Base-by-base conservation (phyloP, 2,888 invertebrate genomes). In the Frankliniella intonsa region DNA sequence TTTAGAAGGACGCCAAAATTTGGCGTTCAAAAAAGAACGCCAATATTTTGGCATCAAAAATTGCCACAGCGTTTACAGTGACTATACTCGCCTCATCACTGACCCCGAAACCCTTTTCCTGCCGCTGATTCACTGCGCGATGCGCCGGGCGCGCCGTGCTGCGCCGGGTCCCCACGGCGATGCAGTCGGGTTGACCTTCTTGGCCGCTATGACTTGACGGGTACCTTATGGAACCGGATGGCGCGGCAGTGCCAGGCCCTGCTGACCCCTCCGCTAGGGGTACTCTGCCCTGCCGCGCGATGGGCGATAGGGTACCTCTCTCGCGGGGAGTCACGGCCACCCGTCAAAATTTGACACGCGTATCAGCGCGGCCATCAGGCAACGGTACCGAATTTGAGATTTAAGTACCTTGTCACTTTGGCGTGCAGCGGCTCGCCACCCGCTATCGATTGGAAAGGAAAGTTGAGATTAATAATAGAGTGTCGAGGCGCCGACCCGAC, bases 361-460 rank as follows among this genome's bases (percentile, higher is more conserved):
- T 76, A 76, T 76, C 69, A 62, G 62, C 62, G 62, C 11, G 69
- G 69, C 25, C 69, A 22, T 38, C 38, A 38, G 12, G 69, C 69
- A 76, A 76, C 69, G 69, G 69, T 76, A 76, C 69, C 69, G 69
- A 76, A 76, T 76, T 22, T 76, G 69, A 76, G 69, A 76, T 25
- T 22, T 76, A 76, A 76, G 69, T 76, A 76, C 69, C 69, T 76
- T 76, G 69, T 76, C 69, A 76, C 69, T 76, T 22, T 22, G 8
- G 25, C 69, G 69, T 22, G 69, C 69, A 76, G 25, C 55, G 69
- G 69, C 69, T 25, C 25, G 69, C 69, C 62, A 62, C 62, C 62
- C 62, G 62, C 62, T 17, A 62, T 62, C 62, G 62, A 62, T 62
- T n/a, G 62, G 62, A 14, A 17, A n/a, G 62, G 62, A 62, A 62